A percentile compares a stretch with the other conserved stretches of the same genome.
phyloP scores from a whole-genome alignment of 2,888 invertebrate genomes.

The Serrognathus titanus region DNA sequence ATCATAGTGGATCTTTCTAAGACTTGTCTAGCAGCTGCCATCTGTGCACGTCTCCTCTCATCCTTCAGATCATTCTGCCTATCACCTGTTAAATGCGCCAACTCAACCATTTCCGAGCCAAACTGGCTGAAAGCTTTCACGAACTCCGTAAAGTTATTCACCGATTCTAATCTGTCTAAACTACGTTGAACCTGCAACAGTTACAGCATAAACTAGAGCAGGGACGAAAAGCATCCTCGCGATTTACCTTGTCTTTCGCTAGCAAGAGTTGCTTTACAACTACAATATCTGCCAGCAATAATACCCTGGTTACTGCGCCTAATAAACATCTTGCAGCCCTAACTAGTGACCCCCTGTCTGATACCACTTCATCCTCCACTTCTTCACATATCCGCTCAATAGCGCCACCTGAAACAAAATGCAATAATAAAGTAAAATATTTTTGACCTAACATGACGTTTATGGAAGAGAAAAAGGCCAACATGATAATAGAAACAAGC shows the following conservation, averaged over 20 bases:
- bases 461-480: too few relatives aligned
- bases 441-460: too few relatives aligned
- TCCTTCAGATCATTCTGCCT: conserved; percentile 83
- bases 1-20: conserved; percentile 95
- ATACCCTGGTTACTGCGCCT: conserved; percentile 91
- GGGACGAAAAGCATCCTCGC: not conserved
- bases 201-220: not conserved
- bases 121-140: conserved; percentile 98
- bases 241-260: conserved; percentile 87
- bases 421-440: not conserved
- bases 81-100: conserved; percentile 88
- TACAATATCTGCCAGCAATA: conserved; percentile 94
- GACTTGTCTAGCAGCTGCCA: conserved; percentile 92
- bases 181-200: conserved; percentile 70
- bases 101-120: conserved; percentile 97
- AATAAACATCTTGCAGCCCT: conserved; percentile 90
- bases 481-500: too few relatives aligned
- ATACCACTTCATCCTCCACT: conserved; percentile 58
- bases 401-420: conserved; percentile 66
- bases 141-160: conserved; percentile 93
- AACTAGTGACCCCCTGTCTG: conserved; percentile 71
- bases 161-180: conserved; percentile 79
- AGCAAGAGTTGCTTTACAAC: conserved; percentile 93
- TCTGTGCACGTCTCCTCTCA: conserved; percentile 92
- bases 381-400: conserved; percentile 89